Base-by-base conservation (phyloP, 2,797 vertebrate species). In the Pelochelys cantorii region DNA sequence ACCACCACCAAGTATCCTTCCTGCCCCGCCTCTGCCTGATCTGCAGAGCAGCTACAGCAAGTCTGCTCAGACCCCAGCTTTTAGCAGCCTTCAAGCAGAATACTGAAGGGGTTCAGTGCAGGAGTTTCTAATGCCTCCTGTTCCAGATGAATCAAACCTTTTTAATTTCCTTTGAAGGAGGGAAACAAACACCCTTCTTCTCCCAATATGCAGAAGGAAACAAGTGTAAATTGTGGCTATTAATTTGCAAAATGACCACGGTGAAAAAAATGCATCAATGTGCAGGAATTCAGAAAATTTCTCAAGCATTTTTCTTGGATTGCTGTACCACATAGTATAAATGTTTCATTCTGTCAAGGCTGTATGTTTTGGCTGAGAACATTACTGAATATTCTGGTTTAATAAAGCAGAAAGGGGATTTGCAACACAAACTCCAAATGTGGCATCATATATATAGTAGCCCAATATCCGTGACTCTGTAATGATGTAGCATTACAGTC, bases 201-300 rank as follows among this genome's bases (percentile, higher is more conserved):
- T 15, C 5, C 0, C 62, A 79, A 53, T 29, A 65, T 5, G 23
- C 52, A 11, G 42, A 60, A 15, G 54, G 9, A 0, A 11, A 11
- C 0, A 48, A 75, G 0, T 11, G 5, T 81, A 0, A 2, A 3
- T 7, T 42, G 22, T 42, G 42, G 37, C 71, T 79, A 37, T n/a
- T 0, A 0, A 79, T 75, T 81, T n/a, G 4, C 0, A 0, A 52
- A 86, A 37, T 48, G 3, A 27, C 1, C 0, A 9, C 25, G 37
- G 17, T 0, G 1, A 25, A 42, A 20, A 37, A 75, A 25, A 75
- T 48, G 23, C 37, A 75, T 9, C 13, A 48, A 75, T 25, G 23
- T 7, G 13, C 71, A 88, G 53, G 53, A 53, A 0, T 0, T 0
- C 0, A 37, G 27, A 42, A 56, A 34, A 11, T 11, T 55, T 25